Evolutionary conservation across 64 coral and sea anemone genomes (phyloP).

Genomic region (Anthopleura sola): DNA sequence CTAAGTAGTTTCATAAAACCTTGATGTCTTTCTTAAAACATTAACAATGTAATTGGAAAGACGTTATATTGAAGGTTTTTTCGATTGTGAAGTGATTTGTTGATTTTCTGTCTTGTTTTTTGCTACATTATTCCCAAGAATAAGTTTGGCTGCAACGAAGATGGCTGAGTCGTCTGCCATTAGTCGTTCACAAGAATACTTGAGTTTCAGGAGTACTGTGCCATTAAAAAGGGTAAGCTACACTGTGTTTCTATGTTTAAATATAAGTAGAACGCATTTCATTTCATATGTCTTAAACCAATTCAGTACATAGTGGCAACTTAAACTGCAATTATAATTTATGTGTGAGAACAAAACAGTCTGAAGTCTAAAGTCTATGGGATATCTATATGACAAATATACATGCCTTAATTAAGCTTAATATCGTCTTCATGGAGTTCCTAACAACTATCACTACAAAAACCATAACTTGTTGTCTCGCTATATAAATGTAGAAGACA

Average conservation of each 20-base stretch:
- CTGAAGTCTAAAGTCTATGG: no score
- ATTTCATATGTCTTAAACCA: not conserved
- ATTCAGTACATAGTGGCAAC: no score
- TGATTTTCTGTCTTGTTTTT: not conserved
- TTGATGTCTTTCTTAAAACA: not conserved
- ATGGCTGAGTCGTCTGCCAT: slow-evolving; percentile 41
- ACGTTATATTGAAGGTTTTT: not conserved
- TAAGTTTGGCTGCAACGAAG: not conserved
- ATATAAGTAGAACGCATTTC: not conserved
- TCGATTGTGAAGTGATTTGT: not conserved
- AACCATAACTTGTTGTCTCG: no score
- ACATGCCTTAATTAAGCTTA: no score
- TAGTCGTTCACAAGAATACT: slow-evolving; percentile 73
- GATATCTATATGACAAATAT: no score
- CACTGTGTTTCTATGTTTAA: not conserved
- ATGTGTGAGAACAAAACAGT: no score
- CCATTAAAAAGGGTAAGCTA: slow-evolving; percentile 65
- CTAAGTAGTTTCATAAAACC: not conserved
- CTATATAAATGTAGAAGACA: no score
- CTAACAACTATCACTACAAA: no score
- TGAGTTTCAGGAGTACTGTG: slow-evolving; percentile 84
- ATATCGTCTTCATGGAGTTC: no score
- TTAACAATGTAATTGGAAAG: not conserved
- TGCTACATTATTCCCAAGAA: not conserved
- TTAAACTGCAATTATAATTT: no score